Percentiles rank a stretch among this genome's conserved stretches.
These are phyloP conservation scores for Digitonthophagus gazella DNA, from an alignment of 2,888 invertebrate genomes.

Conservation along the genomic window DNA sequence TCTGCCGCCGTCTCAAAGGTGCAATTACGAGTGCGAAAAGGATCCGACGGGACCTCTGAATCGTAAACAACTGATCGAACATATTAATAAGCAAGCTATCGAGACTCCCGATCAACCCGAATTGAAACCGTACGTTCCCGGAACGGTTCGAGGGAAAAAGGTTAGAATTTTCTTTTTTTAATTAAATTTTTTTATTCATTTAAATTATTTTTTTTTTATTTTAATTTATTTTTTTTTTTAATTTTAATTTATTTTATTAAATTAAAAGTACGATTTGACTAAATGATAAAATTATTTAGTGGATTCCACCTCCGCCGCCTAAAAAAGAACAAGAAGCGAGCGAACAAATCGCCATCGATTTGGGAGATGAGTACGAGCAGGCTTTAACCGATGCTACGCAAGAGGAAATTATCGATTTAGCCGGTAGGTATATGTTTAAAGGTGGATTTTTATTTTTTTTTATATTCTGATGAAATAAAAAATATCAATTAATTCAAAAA, in stretches of 20 bases:
- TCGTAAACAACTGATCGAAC: conserved; percentile 91
- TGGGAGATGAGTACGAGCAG: conserved; percentile 91
- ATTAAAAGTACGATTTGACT: too few species aligned
- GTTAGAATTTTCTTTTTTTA: conserved; percentile 47
- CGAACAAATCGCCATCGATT: conserved; percentile 89
- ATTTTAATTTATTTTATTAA: not conserved
- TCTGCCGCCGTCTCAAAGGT: conserved; percentile 93
- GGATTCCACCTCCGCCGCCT: conserved; percentile 76
- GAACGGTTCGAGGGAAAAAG: conserved; percentile 89
- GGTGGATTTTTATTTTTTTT: too few species aligned
- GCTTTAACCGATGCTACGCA: conserved; percentile 87
- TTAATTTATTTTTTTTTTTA: not conserved
- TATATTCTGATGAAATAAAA: too few species aligned
- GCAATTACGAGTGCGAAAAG: conserved; percentile 95
- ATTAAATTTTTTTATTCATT: too few species aligned
- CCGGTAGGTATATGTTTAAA: conserved; percentile 62
- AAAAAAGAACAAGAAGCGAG: conserved; percentile 76
- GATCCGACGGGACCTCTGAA: conserved; percentile 93
- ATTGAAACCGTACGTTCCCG: conserved; percentile 88
- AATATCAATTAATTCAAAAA: not conserved
- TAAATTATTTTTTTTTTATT: conserved; percentile 15
- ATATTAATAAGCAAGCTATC: conserved; percentile 96
- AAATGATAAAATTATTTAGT: too few species aligned
- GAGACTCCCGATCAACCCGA: conserved; percentile 98
- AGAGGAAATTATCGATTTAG: conserved; percentile 97